A percentile compares a stretch with the other conserved stretches of the same genome.
These are phyloP conservation scores for Thinocorus orbignyianus DNA, from an alignment of 2,113 vertebrate genomes.

Conservation along the genomic window DNA sequence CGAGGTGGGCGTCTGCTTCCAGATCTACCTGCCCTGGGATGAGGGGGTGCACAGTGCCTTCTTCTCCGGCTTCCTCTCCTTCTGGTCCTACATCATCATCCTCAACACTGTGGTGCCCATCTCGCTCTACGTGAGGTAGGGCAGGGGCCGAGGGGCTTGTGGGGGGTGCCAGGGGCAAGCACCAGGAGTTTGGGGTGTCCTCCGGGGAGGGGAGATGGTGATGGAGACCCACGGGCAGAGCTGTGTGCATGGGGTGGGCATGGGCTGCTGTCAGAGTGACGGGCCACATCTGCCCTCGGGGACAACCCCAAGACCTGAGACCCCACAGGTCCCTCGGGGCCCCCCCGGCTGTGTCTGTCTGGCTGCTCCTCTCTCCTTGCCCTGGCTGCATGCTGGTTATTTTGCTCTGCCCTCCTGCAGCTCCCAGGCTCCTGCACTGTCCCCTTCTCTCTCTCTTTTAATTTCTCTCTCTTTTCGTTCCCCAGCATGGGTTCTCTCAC, in stretches of 20 bases:
- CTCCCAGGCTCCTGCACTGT: conserved; percentile 12
- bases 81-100: conserved; percentile 98
- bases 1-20: conserved; percentile 88
- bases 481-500: conserved; percentile 78
- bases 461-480: conserved; percentile 74
- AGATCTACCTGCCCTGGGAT: conserved; percentile 93
- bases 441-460: conserved; percentile 56
- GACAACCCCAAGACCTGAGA: background rate
- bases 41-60: conserved; percentile 89
- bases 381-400: background rate
- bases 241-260: background rate
- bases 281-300: background rate
- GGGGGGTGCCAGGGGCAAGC: background rate
- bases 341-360: background rate
- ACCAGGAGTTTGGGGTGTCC: background rate
- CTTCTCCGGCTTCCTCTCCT: conserved; percentile 93
- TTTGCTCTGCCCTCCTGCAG: background rate
- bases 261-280: background rate
- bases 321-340: background rate
- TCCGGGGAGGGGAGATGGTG: background rate
- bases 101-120: conserved; percentile 97
- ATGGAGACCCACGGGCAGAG: background rate
- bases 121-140: conserved; percentile 93
- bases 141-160: background rate
- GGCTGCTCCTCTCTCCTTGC: background rate